Evolutionary conservation across 2,797 vertebrate species (phyloP).

Genomic region (Antrozous pallidus): DNA sequence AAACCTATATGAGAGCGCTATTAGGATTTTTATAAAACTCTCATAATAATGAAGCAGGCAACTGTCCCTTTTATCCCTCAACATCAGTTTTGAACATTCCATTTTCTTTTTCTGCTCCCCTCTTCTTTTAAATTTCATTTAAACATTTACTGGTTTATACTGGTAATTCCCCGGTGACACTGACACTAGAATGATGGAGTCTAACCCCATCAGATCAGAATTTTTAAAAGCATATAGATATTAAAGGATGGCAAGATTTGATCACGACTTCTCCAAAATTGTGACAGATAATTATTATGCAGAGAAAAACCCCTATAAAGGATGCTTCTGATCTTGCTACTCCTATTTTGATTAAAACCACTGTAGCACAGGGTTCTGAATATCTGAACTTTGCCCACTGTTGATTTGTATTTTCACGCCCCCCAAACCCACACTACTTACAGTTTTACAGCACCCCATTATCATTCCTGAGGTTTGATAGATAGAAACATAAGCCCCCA

Average conservation of each 20-base stretch:
- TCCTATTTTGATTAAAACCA: neutral
- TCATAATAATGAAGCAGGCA: neutral
- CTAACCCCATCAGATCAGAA: neutral
- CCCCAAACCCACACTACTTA: neutral
- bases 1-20: neutral
- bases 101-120: neutral
- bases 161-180: neutral
- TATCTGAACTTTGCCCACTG: neutral
- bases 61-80: neutral
- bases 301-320: slow-evolving; percentile 6
- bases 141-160: neutral
- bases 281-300: neutral
- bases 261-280: neutral
- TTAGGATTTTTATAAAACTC: neutral
- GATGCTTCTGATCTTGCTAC: neutral
- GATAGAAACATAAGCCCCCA: neutral
- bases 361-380: neutral
- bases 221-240: neutral
- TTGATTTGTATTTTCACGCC: neutral
- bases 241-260: neutral
- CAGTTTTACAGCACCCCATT: neutral
- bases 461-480: neutral
- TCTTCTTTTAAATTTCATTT: neutral
- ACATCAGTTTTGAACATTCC: neutral
- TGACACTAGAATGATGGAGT: neutral